Base-by-base conservation (phyloP, 2,113 vertebrate species). In the Panurus biarmicus region DNA sequence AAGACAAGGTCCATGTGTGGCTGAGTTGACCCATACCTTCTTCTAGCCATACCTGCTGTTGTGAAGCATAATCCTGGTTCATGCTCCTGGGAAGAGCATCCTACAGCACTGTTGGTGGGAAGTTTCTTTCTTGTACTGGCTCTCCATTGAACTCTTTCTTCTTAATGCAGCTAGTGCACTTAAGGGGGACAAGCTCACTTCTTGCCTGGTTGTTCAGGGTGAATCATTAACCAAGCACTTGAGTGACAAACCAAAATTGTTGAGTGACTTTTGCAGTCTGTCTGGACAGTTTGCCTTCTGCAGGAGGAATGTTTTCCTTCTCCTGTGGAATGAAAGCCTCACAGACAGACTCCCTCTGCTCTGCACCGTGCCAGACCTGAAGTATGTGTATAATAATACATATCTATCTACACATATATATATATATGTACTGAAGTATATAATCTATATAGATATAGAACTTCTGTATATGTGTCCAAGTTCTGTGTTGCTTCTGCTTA, bases 301-400 rank as follows among this genome's bases (percentile, higher is more conserved):
- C 31, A 79, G 67, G 25, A 85, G 61, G 54, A 47, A 57, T 3
- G 15, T 20, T 22, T 93, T 40, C 23, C 31, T 45, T 72, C n/a
- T 92, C 26, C 31, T 19, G 8, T 3, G 9, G n/a, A 91, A 35
- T 1, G 3, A 65, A 56, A 58, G 50, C 20, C 21, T 22, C 0
- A 1, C n/a, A 3, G 5, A 1, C n/a, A 3, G 5, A 20, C 19
- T 33, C 51, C 26, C 14, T 48, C 24, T 75, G 22, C 66, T 85
- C 3, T 0, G 4, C 3, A 1, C 33, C 0, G 0, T 8, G 19
- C 61, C 21, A 79, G 80, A 42, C 7, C 28, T 42, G 31, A 62
- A 33, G 28, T 51, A 36, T 36, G 50, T 50, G 53, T 53, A 28
- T 31, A 47, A 53, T 29, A 38, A 45, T n/a, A 53, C 6, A 70